phyloP scores from a whole-genome alignment of 2,797 vertebrate species.

The Okamejei kenojei region DNA sequence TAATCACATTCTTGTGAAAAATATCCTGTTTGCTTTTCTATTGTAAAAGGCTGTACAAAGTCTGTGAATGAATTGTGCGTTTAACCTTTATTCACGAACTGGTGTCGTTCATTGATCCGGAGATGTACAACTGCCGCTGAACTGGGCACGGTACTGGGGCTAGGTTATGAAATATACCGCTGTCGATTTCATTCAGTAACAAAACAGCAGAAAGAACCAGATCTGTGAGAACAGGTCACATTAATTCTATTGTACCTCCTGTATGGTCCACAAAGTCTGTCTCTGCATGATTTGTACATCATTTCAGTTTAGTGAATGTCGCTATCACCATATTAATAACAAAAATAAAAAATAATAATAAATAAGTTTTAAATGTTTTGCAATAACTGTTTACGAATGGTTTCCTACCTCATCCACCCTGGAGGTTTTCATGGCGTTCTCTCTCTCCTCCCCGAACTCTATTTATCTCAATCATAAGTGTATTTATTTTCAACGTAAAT shows the following conservation, averaged over 20 bases:
- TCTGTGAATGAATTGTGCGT: slow-evolving; percentile 34
- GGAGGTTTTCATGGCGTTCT: slow-evolving; percentile 40
- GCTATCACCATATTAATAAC: slow-evolving; percentile 31
- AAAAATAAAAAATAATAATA: slow-evolving; percentile 44
- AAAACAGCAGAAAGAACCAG: background rate
- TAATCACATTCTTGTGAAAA: slow-evolving; percentile 38
- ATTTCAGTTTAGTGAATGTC: slow-evolving; percentile 37
- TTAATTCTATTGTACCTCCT: slow-evolving; percentile 25
- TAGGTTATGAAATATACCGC: background rate
- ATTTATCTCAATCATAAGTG: slow-evolving; percentile 5
- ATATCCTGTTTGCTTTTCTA: slow-evolving; percentile 35
- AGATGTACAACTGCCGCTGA: background rate
- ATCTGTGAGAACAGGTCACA: background rate
- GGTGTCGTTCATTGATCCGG: slow-evolving; percentile 22
- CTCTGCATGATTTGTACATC: slow-evolving; percentile 30
- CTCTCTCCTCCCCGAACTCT: background rate
- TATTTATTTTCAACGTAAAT: background rate
- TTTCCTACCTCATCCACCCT: slow-evolving; percentile 79
- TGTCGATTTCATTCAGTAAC: background rate
- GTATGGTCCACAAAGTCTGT: slow-evolving; percentile 23
- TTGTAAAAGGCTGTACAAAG: slow-evolving; percentile 28
- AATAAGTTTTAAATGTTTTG: slow-evolving; percentile 59
- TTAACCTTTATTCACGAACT: background rate
- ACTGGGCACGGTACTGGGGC: background rate
- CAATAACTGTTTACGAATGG: slow-evolving; percentile 59